phyloP scores from a whole-genome alignment of 2,113 vertebrate species.

The Hypanus sabinus region DNA sequence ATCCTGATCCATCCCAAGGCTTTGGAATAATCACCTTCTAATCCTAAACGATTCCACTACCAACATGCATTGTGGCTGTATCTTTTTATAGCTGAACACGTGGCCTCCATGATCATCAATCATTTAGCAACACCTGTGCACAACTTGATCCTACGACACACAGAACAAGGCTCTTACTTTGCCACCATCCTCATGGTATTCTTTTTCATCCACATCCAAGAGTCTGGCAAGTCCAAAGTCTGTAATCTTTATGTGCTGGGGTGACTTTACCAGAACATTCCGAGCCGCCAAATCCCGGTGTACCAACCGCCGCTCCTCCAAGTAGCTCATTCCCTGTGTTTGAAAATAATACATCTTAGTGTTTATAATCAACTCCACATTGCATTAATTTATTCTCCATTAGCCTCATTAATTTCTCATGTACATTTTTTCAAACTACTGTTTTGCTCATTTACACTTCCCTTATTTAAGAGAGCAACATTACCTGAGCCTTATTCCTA shows the following conservation, averaged over 20 bases:
- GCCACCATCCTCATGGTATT: slow-evolving; percentile 83
- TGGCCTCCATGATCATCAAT: neutral
- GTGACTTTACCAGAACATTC: slow-evolving; percentile 85
- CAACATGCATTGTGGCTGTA: neutral
- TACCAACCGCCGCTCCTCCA: slow-evolving; percentile 86
- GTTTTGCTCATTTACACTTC: too few relatives aligned
- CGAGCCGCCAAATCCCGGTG: slow-evolving; percentile 88
- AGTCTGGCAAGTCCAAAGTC: slow-evolving; percentile 89
- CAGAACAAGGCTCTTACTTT: slow-evolving; percentile 58
- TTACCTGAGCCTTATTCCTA: neutral
- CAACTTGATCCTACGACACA: neutral
- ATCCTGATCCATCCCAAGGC: too few relatives aligned
- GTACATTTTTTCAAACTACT: neutral
- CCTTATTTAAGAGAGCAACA: slow-evolving; percentile 12
- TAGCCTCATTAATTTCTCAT: too few relatives aligned
- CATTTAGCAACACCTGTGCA: slow-evolving; percentile 10
- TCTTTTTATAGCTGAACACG: neutral
- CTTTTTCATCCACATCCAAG: slow-evolving; percentile 78
- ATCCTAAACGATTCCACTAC: neutral
- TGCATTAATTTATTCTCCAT: neutral
- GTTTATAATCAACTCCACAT: neutral
- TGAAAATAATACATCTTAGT: slow-evolving; percentile 39
- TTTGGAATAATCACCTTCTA: neutral
- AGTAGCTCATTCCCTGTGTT: slow-evolving; percentile 88
- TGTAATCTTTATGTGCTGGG: slow-evolving; percentile 85